Conservation (phyloP, 2,113 vertebrate species). For the Martes martes region DNA sequence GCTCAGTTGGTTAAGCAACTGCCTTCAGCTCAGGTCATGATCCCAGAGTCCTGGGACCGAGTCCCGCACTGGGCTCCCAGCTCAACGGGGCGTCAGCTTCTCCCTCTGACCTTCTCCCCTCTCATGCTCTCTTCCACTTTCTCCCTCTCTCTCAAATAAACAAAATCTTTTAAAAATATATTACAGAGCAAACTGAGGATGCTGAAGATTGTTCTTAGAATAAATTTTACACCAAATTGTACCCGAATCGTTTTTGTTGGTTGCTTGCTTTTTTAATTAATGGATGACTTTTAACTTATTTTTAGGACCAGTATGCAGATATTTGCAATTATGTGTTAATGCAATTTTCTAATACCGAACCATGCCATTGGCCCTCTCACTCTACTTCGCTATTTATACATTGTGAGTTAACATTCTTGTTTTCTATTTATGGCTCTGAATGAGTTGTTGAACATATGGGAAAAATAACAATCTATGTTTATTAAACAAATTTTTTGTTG, state of each 20-base stretch:
- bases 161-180: too few relatives aligned
- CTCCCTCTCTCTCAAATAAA: too few relatives aligned
- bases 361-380: not conserved
- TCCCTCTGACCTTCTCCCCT: too few relatives aligned
- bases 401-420: not conserved
- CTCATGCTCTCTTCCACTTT: too few relatives aligned
- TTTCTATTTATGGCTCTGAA: not conserved
- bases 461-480: slow-evolving; percentile 1
- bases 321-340: not conserved
- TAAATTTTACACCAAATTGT: not conserved
- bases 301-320: not conserved
- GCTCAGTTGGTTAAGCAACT: too few relatives aligned
- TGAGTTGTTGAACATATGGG: slow-evolving; percentile 43
- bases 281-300: not conserved
- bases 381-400: not conserved
- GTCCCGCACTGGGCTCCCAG: too few relatives aligned
- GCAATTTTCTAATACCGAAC: not conserved
- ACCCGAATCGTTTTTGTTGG: not conserved
- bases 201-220: slow-evolving; percentile 21
- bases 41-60: too few relatives aligned
- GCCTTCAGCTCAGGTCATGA: too few relatives aligned
- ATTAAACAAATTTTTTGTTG: slow-evolving; percentile 28
- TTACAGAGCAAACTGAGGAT: not conserved
- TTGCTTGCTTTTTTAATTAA: not conserved
- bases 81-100: too few relatives aligned